Conservation (phyloP, 2,888 invertebrate genomes). For the Sisyra nigra region DNA sequence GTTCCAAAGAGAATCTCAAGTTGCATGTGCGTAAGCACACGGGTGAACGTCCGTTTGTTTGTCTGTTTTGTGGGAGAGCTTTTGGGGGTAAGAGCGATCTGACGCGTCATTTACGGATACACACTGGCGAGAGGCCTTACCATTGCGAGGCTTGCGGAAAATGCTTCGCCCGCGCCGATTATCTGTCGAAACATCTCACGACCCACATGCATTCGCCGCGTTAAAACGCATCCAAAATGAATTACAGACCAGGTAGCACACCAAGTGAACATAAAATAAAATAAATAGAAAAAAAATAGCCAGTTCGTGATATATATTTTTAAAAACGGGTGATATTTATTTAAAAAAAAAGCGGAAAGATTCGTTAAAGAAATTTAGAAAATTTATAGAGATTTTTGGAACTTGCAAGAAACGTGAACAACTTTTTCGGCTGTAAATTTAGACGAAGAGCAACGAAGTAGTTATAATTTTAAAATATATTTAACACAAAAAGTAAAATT, state of each 20-base stretch:
- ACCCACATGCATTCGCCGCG: conserved; percentile 71
- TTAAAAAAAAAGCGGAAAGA: background rate
- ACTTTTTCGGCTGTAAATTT: conserved; percentile 1
- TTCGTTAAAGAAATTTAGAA: background rate
- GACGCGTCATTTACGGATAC: conserved; percentile 72
- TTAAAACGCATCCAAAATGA: conserved; percentile 15
- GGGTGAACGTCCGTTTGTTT: conserved; percentile 84
- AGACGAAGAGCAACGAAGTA: conserved; percentile 4
- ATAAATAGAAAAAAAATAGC: too few relatives aligned
- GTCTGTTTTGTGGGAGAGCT: conserved; percentile 74
- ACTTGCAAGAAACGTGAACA: background rate
- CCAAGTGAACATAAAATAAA: too few relatives aligned
- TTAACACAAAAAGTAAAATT: background rate
- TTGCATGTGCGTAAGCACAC: conserved; percentile 73
- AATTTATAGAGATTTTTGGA: background rate
- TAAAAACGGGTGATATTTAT: too few relatives aligned
- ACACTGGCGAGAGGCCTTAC: conserved; percentile 79
- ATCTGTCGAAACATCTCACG: conserved; percentile 78
- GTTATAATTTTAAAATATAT: conserved; percentile 4
- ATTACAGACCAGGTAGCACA: background rate
- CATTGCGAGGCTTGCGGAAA: conserved; percentile 87
- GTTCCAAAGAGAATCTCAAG: conserved; percentile 77
- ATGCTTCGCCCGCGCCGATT: conserved; percentile 80
- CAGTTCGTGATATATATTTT: too few relatives aligned
- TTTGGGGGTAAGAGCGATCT: conserved; percentile 81